Evolutionary conservation across 2,888 invertebrate species (phyloP).

Genomic region (Diachrysia chrysitis): DNA sequence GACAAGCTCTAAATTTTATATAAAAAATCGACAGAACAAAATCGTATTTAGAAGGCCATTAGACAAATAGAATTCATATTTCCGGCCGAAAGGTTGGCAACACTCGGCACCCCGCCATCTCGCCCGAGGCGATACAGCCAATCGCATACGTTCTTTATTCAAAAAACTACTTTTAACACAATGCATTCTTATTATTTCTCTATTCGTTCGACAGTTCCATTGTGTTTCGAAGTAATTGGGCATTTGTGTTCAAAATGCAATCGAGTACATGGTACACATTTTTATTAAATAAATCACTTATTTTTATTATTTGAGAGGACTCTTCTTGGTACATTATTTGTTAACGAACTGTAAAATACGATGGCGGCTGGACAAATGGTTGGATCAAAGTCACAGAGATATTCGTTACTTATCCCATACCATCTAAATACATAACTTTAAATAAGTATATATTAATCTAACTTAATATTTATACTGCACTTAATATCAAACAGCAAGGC

Average conservation of each 20-base stretch:
- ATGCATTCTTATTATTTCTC: conserved; percentile 76
- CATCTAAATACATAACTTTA: neutral
- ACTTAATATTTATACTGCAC: neutral
- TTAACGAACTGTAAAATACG: neutral
- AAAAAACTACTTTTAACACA: conserved; percentile 76
- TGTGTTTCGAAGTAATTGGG: conserved; percentile 75
- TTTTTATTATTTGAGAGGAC: neutral
- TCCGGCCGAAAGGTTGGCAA: conserved; percentile 81
- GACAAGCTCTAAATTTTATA: conserved; percentile 25
- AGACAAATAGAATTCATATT: conserved; percentile 83
- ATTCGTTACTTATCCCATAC: neutral
- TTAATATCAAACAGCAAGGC: neutral
- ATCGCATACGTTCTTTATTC: conserved; percentile 82
- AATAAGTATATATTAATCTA: neutral
- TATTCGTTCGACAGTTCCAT: conserved; percentile 71
- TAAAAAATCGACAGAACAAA: conserved; percentile 52
- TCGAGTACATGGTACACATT: conserved; percentile 36
- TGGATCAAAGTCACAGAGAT: neutral
- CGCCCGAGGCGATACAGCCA: conserved; percentile 83
- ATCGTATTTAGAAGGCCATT: conserved; percentile 76
- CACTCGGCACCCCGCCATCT: conserved; percentile 85
- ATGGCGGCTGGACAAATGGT: neutral
- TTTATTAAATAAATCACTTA: conserved; percentile 31
- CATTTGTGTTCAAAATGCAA: conserved; percentile 48
- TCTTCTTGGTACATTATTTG: neutral